Evolutionary conservation across 64 coral and sea anemone species (phyloP), one percentile per base, ranked within the genome.

Genomic region (Catalaphyllia jardinei): DNA sequence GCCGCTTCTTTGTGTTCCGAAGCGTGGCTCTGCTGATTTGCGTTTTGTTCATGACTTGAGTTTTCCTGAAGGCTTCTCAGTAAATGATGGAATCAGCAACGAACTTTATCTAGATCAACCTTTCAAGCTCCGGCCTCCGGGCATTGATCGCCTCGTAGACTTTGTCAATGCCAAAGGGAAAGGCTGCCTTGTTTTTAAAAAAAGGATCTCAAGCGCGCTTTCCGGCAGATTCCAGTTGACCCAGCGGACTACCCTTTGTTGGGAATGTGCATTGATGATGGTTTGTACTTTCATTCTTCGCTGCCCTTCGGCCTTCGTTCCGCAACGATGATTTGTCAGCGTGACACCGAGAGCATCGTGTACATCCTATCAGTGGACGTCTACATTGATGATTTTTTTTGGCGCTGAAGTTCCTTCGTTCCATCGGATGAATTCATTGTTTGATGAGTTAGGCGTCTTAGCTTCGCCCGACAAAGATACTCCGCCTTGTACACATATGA

Each of bases 181-280:
- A 15, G 88, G 88, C 24, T 94, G 75, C 86, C 88, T 87, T 61
- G 74, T 94, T 29, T 94, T 94, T 82, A n/a, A n/a, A 91, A 90
- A 57, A 90, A 94, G 28, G 92, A 90, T 83, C 65, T 94, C 4
- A 69, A 72, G 15, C 29, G 73, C 15, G 87, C 87, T 24, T 94
- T 55, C 42, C 64, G 87, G 33, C 92, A 94, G 54, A 90, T 94
- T 72, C 87, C 79, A 29, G 59, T 94, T 3, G 87, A 94, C 55
- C 92, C 92, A 25, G 52, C 14, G 8, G 92, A 94, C 76, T 86
- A 49, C 22, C 83, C 20, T 28, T 57, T 79, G 35, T 49, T 88
- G 10, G 92, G 76, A 18, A 62, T 82, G 39, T 71, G 52, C 38
- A 60, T 89, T 20, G 42, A 89, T 54, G 86, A 27, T 50, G 15